Evolutionary conservation across 2,797 vertebrate genomes (phyloP).

Genomic region (Danio kyathit): DNA sequence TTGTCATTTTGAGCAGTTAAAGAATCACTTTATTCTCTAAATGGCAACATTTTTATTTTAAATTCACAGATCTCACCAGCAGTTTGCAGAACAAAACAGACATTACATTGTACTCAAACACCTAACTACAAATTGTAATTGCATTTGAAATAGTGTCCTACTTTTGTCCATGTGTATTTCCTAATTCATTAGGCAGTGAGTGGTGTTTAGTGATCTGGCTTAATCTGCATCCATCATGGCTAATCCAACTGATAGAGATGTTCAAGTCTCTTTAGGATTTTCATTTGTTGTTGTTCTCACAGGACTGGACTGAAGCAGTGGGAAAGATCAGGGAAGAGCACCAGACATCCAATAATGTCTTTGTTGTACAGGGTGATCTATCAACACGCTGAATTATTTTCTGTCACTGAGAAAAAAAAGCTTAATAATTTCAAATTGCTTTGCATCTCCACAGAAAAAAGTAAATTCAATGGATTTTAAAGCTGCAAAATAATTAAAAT

Average conservation of each 20-base stretch:
- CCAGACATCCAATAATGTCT: background rate
- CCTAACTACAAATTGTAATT: too few species aligned
- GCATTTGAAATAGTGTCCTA: too few species aligned
- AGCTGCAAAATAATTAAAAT: background rate
- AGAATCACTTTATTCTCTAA: too few species aligned
- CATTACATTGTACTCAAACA: too few species aligned
- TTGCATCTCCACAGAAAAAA: too few species aligned
- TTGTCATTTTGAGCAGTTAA: too few species aligned
- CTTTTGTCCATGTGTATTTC: too few species aligned
- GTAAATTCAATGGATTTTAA: background rate
- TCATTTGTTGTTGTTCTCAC: slow-evolving; percentile 5
- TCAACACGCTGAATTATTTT: background rate
- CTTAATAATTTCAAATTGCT: too few species aligned
- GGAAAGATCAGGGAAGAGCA: slow-evolving; percentile 11
- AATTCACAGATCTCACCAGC: too few species aligned
- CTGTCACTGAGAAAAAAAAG: background rate
- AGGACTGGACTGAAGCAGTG: slow-evolving; percentile 11
- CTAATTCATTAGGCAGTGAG: slow-evolving; percentile 5
- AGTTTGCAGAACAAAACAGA: too few species aligned
- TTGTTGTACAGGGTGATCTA: slow-evolving; percentile 9
- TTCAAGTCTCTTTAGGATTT: slow-evolving; percentile 17
- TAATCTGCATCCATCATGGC: slow-evolving; percentile 26
- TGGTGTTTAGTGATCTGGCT: background rate
- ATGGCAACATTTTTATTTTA: too few species aligned
- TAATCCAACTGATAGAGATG: slow-evolving; percentile 30